Base-by-base conservation (phyloP, 2,797 vertebrate genomes). In the Buphagus erythrorhynchus region DNA sequence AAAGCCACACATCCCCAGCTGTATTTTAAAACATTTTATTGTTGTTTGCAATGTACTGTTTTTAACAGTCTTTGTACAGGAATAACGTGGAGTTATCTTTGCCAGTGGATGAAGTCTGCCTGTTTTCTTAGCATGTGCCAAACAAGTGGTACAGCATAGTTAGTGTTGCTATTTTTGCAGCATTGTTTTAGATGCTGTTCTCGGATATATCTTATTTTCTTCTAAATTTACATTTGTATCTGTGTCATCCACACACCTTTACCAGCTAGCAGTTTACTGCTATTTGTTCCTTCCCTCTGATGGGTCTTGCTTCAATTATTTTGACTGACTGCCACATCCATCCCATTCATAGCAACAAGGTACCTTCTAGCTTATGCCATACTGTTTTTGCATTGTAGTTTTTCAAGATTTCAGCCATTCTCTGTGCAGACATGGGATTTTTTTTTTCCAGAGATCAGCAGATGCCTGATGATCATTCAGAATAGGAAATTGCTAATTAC, bases 141-240 rank as follows among this genome's bases (percentile, higher is more conserved):
- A 85, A 48, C n/a, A 67, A 88, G 68, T 49, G 48, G 25, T 45
- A 42, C 67, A 57, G 49, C 42, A 68, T 7, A 81, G 76, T 72
- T 67, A 78, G 79, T 59, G 61, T 38, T 89, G 83, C 58, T 95
- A 49, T 75, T 92, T 94, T 93, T 93, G n/a, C 66, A 73, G 31
- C 33, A 75, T 73, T 95, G 45, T n/a, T 92, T 92, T 62, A 87
- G 63, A 73, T 52, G 31, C 25, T 57, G 28, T 75, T 89, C 62
- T 83, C 0, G 0, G 54, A 48, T 85, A 79, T 72, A 48, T 88
- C 78, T 90, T 90, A 63, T 87, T 78, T 79, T 78, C 84, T 93
- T 92, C 88, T 92, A 74, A 95, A 84, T 38, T 88, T 75, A 25
- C 95, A 86, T 61, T 61, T 80, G 21, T 86, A 49, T 67, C n/a